Evolutionary conservation across 2,797 vertebrate genomes (phyloP).

Genomic region (Clamator glandarius): DNA sequence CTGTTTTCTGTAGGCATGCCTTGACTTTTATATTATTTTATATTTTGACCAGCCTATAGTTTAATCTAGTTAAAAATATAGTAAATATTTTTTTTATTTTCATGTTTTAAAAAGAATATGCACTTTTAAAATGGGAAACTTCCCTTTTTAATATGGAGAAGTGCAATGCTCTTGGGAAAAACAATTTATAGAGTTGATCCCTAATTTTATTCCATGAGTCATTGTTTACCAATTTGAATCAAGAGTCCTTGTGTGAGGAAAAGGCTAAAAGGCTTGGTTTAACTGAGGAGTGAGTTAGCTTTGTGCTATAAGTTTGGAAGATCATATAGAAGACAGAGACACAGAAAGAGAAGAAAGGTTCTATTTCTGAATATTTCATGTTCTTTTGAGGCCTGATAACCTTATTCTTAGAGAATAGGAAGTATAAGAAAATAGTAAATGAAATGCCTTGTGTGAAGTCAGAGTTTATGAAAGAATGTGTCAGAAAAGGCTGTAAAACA

Average conservation of each 20-base stretch:
- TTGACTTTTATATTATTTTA: not conserved
- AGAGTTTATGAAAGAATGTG: fast-evolving
- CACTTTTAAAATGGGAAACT: not conserved
- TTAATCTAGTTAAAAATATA: not conserved
- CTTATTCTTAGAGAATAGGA: not conserved
- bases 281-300: not conserved
- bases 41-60: not conserved
- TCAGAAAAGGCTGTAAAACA: not conserved
- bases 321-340: not conserved
- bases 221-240: not conserved
- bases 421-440: not conserved
- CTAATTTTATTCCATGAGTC: not conserved
- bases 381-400: not conserved
- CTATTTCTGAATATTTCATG: not conserved
- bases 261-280: not conserved
- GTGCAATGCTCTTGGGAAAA: not conserved
- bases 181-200: not conserved
- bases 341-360: not conserved
- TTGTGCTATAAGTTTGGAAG: not conserved
- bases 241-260: not conserved
- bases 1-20: not conserved
- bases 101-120: not conserved
- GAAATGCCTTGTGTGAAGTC: not conserved
- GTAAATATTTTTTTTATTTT: not conserved
- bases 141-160: not conserved